Conservation (phyloP, 1,140 invertebrate genomes). For the Zelostemma sp. region DNA sequence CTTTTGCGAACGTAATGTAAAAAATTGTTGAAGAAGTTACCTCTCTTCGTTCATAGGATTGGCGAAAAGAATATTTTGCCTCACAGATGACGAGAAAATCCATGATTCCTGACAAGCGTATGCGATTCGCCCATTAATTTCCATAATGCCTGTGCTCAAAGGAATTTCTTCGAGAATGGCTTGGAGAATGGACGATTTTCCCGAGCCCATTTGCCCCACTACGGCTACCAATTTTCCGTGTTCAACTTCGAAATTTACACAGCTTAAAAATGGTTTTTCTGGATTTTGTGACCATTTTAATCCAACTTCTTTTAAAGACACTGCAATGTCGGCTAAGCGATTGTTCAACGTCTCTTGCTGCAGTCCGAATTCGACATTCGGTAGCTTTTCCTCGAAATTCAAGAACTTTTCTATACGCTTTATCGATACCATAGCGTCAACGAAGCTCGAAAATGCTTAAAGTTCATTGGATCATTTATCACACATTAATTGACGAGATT, state of each 20-base stretch:
- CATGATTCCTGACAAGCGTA: slow-evolving; percentile 96
- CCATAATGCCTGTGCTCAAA: slow-evolving; percentile 75
- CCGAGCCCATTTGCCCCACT: slow-evolving; percentile 87
- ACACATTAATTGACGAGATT: neutral
- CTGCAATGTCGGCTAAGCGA: slow-evolving; percentile 21
- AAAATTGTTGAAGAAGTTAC: slow-evolving; percentile 51
- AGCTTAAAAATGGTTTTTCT: slow-evolving; percentile 72
- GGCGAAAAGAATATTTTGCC: slow-evolving; percentile 94
- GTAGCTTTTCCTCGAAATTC: slow-evolving; percentile 76
- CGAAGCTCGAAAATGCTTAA: slow-evolving; percentile 22
- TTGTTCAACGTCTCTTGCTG: neutral
- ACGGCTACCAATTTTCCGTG: slow-evolving; percentile 80
- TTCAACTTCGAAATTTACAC: slow-evolving; percentile 75
- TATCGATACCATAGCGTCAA: slow-evolving; percentile 72
- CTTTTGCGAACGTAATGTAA: too few species aligned
- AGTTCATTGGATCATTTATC: neutral
- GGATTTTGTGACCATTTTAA: slow-evolving; percentile 74
- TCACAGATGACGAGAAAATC: slow-evolving; percentile 82
- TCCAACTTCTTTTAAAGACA: slow-evolving; percentile 68
- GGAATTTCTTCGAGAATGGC: slow-evolving; percentile 85
- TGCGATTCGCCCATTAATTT: slow-evolving; percentile 83
- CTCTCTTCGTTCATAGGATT: slow-evolving; percentile 78
- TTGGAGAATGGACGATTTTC: slow-evolving; percentile 88
- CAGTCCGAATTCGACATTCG: neutral
- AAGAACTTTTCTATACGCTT: slow-evolving; percentile 79